Base-by-base conservation (phyloP, 2,888 invertebrate genomes). In the Drosophila basisetae region DNA sequence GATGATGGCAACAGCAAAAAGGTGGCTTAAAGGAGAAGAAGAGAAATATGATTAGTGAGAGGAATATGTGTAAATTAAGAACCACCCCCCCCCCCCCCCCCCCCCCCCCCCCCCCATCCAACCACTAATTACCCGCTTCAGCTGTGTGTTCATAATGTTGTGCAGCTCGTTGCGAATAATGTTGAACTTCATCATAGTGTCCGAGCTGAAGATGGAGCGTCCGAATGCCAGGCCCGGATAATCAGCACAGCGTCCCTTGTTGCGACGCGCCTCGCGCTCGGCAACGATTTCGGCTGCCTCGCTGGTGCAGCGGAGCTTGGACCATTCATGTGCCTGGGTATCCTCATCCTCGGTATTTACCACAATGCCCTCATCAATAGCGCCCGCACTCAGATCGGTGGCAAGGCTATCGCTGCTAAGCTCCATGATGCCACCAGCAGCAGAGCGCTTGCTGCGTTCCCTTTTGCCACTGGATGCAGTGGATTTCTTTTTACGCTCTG, bases 111-210 rank as follows among this genome's bases (percentile, higher is more conserved):
- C 52, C 49, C 31, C 31, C 9, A 31, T 9, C 71, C 10, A 69
- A 66, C 59, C 58, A 33, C 50, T 82, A 91, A 85, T 93, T 96
- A 99, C 99, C 98, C 98, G 96, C 95, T 97, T 98, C 86, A 99
- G 95, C 94, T 98, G 98, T 93, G 98, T 98, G 94, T 98, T 97
- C 96, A 98, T 97, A 93, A 99, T 98, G 94, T 99, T 99, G 95
- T 98, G 98, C 93, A 99, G 95, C 95, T 99, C 99, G 94, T 99
- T 99, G 93, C 96, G 96, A 93, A 99, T 99, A 85, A 99, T 96
- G 93, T 97, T 97, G 94, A 99, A 98, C 94, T 98, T 99, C 97
- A 99, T 98, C 96, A 99, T 96, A 13, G 99, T 98, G 93, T 98
- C 98, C 68, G 98, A 98, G 92, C 98, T 98, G 94, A 98, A 98